Evolutionary conservation across 2,113 vertebrate genomes (phyloP).

Genomic region (Tamias sibiricus): DNA sequence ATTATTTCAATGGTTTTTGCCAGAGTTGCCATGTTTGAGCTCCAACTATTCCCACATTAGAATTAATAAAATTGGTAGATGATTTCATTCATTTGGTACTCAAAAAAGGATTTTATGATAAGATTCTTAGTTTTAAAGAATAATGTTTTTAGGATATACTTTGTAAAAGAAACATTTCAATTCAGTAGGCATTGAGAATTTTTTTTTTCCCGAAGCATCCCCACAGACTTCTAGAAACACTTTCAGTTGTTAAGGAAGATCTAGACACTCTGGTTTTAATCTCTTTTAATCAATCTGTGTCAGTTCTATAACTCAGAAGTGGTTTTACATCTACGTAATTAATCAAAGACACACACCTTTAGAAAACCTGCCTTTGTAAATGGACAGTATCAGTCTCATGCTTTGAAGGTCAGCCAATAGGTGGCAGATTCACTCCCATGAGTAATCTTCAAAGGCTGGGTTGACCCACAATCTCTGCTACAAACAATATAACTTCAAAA

Average conservation of each 20-base stretch:
- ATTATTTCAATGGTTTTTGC: not conserved
- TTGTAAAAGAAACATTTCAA: not conserved
- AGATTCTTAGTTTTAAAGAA: not conserved
- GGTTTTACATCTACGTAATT: not conserved
- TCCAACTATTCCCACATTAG: not conserved
- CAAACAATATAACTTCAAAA: not conserved
- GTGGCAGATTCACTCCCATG: not conserved
- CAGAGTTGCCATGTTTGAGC: not conserved
- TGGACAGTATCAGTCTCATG: not conserved
- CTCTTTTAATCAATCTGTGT: not conserved
- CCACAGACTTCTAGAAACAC: not conserved
- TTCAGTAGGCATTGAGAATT: not conserved
- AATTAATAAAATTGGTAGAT: not conserved
- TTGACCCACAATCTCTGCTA: not conserved
- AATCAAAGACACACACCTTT: not conserved
- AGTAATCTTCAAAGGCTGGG: not conserved
- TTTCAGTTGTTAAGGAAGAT: slow-evolving; percentile 1
- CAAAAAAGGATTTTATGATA: not conserved
- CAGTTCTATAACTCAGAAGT: slow-evolving; percentile 1
- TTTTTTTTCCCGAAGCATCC: not conserved
- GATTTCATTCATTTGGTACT: not conserved
- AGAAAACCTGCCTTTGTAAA: not conserved
- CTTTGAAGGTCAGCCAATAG: not conserved
- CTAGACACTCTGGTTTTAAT: not conserved
- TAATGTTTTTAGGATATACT: not conserved